Conservation (phyloP, 2,113 vertebrate genomes). For the Hylia prasina region DNA sequence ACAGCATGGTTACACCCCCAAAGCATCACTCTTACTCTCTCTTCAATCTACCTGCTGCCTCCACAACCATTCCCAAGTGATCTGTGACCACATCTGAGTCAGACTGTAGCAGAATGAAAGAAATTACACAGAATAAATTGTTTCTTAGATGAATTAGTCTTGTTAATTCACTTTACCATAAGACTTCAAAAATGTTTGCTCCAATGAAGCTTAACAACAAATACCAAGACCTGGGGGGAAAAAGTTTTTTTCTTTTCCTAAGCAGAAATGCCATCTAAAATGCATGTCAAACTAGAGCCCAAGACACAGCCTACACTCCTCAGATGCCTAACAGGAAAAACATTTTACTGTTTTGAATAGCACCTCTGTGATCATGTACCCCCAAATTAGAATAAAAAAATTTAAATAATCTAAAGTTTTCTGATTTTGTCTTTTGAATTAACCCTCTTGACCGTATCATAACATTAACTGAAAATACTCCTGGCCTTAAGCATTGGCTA, state of each 20-base stretch:
- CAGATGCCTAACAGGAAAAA: background rate
- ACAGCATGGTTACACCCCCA: rapidly evolving
- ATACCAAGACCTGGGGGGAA: background rate
- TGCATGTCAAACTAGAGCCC: background rate
- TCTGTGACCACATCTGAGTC: background rate
- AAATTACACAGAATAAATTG: background rate
- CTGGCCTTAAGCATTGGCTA: background rate
- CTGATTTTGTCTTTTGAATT: background rate
- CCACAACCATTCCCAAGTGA: background rate
- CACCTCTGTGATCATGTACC: background rate
- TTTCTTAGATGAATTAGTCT: background rate
- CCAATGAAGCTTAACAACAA: background rate
- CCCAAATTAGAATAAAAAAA: background rate
- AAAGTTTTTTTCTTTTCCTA: background rate
- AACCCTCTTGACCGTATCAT: background rate
- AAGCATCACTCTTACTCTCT: background rate
- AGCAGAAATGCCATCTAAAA: background rate
- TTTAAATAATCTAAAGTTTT: background rate
- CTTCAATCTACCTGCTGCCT: background rate
- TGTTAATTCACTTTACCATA: background rate
- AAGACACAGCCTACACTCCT: background rate
- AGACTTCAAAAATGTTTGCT: background rate
- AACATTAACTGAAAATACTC: background rate
- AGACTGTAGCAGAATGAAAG: background rate
- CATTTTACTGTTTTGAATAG: background rate